Conservation (phyloP, 2,888 invertebrate genomes). For the Elmis aenea region DNA sequence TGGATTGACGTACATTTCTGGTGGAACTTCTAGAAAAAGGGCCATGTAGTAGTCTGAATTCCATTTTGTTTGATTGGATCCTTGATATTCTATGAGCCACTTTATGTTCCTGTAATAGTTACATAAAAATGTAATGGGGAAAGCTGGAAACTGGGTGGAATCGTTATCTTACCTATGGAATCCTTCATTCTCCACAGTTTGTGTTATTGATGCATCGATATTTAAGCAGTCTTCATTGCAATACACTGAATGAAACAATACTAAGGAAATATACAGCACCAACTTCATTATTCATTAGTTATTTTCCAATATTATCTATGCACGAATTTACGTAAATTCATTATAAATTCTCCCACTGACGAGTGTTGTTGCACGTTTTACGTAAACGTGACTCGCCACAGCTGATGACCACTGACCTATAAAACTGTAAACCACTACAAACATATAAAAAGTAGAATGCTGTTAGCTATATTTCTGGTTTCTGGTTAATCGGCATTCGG, state of each 20-base stretch:
- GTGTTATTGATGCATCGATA: slow-evolving; percentile 39
- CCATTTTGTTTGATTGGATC: slow-evolving; percentile 9
- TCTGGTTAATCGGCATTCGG: too few relatives aligned
- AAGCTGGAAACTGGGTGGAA: background rate
- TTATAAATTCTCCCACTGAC: too few relatives aligned
- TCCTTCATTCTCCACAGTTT: slow-evolving; percentile 48
- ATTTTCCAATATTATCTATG: too few relatives aligned
- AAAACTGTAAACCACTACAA: too few relatives aligned
- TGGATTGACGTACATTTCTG: slow-evolving; percentile 45
- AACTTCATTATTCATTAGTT: too few relatives aligned
- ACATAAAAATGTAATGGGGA: slow-evolving; percentile 1
- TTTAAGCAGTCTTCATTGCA: slow-evolving; percentile 30
- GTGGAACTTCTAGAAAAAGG: slow-evolving; percentile 38
- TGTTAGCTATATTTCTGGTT: too few relatives aligned
- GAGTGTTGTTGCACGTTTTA: too few relatives aligned
- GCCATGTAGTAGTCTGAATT: slow-evolving; percentile 36
- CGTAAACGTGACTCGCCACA: too few relatives aligned
- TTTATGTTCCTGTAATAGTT: slow-evolving; percentile 43
- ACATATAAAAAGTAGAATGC: too few relatives aligned
- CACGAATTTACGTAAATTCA: too few relatives aligned
- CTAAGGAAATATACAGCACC: too few relatives aligned
- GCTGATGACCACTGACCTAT: too few relatives aligned
- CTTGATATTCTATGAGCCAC: slow-evolving; percentile 43
- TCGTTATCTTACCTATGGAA: slow-evolving; percentile 44
- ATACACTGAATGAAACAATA: slow-evolving; percentile 2